These are phyloP conservation scores for Percopsis transmontana DNA, from an alignment of 2,113 vertebrate genomes.

Conservation along the genomic window DNA sequence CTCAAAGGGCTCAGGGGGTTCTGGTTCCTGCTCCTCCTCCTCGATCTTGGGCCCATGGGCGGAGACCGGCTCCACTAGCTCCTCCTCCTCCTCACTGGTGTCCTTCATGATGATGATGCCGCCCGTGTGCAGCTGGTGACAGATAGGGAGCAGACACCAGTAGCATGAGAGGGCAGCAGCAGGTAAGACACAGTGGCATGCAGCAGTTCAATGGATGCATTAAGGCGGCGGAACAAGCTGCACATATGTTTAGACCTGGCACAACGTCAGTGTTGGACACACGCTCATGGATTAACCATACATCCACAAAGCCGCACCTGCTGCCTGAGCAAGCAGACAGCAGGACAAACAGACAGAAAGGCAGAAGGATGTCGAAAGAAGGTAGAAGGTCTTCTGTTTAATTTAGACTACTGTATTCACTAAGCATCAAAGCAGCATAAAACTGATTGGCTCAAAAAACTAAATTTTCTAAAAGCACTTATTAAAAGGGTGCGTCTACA, in stretches of 20 bases:
- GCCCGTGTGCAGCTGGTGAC: slow-evolving; percentile 88
- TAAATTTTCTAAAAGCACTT: too few relatives aligned
- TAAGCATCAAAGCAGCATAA: neutral
- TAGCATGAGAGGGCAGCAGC: neutral
- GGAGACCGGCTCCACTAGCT: slow-evolving; percentile 95
- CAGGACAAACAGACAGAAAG: neutral
- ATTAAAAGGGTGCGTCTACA: too few relatives aligned
- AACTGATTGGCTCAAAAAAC: too few relatives aligned
- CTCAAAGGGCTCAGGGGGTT: slow-evolving; percentile 96
- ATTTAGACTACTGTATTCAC: too few relatives aligned
- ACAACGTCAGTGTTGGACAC: neutral
- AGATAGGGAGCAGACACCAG: slow-evolving; percentile 5
- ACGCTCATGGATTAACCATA: neutral
- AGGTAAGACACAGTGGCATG: too few relatives aligned
- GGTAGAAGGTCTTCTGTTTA: too few relatives aligned
- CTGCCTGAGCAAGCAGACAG: too few relatives aligned
- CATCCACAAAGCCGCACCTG: too few relatives aligned
- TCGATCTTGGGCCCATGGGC: slow-evolving; percentile 97
- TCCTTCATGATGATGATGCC: slow-evolving; percentile 98
- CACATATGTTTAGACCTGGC: neutral
- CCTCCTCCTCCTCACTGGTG: slow-evolving; percentile 94
- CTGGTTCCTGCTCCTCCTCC: slow-evolving; percentile 97
- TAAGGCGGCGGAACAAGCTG: neutral
- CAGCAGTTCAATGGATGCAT: neutral
- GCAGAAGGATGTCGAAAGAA: too few relatives aligned